Evolutionary conservation across 2,888 invertebrate genomes (phyloP).

Genomic region (Pheosia gnoma): DNA sequence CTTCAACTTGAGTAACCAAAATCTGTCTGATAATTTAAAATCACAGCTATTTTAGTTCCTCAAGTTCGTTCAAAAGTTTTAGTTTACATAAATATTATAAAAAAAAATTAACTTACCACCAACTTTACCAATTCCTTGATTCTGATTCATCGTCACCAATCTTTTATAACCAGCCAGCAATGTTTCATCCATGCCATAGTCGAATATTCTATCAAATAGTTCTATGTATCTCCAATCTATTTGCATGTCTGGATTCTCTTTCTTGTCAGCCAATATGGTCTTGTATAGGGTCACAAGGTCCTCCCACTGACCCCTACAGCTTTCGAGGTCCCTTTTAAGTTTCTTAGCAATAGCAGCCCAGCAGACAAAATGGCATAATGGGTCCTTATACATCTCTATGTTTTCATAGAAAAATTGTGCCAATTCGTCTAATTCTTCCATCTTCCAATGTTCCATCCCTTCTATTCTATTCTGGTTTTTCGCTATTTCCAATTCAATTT

Average conservation of each 20-base stretch:
- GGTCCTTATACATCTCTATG: conserved; percentile 68
- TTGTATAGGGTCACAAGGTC: conserved; percentile 62
- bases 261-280: conserved; percentile 67
- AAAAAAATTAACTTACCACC: conserved; percentile 47
- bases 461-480: conserved; percentile 26
- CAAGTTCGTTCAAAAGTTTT: too few relatives aligned
- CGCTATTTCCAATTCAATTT: conserved; percentile 50
- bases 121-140: conserved; percentile 44
- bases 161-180: conserved; percentile 62
- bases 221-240: conserved; percentile 78
- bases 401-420: conserved; percentile 69
- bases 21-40: too few relatives aligned
- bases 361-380: conserved; percentile 67
- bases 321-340: conserved; percentile 42
- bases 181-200: conserved; percentile 72
- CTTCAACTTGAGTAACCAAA: too few relatives aligned
- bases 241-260: conserved; percentile 70
- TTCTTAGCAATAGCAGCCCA: conserved; percentile 61
- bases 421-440: conserved; percentile 56
- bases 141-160: conserved; percentile 17
- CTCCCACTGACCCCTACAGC: conserved; percentile 65
- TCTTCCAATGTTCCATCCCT: conserved; percentile 46
- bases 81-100: background rate
- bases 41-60: too few relatives aligned
- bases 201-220: conserved; percentile 74